phyloP scores from a whole-genome alignment of 2,113 vertebrate genomes.

The Triplophysa rosa region DNA sequence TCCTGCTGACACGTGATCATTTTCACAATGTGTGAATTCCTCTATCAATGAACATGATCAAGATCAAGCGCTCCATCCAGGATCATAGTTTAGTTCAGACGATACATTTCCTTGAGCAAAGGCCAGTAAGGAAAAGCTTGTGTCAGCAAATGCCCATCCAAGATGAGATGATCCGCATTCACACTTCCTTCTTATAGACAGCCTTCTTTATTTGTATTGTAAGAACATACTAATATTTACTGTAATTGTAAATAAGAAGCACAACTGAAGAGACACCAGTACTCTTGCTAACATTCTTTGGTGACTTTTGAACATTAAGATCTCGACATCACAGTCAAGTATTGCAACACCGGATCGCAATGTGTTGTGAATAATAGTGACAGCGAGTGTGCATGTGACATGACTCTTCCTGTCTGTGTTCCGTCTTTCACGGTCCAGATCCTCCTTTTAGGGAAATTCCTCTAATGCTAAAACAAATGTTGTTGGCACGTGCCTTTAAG shows the following conservation, averaged over 20 bases:
- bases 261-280: neutral
- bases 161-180: neutral
- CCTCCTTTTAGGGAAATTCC: neutral
- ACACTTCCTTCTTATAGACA: neutral
- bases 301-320: neutral
- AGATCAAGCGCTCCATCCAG: neutral
- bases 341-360: neutral
- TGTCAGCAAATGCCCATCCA: neutral
- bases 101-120: neutral
- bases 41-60: neutral
- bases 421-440: neutral
- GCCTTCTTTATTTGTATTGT: neutral
- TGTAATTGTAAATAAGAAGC: too few species aligned
- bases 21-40: neutral
- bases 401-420: neutral
- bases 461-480: neutral
- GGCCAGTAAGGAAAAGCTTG: neutral
- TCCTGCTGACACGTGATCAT: too few species aligned
- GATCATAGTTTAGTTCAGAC: constrained; percentile 10
- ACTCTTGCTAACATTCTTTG: neutral
- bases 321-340: neutral
- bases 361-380: constrained; percentile 6
- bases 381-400: neutral
- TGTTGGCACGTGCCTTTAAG: too few species aligned
- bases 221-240: neutral